A percentile compares a stretch with the other conserved stretches of the same genome.
phyloP scores from a whole-genome alignment of 2,888 invertebrate genomes.

The Troilus luridus region DNA sequence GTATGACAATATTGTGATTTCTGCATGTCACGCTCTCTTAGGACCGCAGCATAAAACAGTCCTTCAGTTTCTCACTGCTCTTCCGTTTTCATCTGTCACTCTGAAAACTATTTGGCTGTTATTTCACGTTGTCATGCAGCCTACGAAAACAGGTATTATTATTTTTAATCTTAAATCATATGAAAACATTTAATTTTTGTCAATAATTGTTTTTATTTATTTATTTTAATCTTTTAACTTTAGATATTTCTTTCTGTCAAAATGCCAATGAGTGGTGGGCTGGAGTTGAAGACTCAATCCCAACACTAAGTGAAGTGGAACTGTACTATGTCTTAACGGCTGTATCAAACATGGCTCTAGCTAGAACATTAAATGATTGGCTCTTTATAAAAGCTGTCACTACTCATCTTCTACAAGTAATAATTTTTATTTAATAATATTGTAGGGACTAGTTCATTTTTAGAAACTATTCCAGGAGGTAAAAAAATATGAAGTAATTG shows the following conservation, averaged over 20 bases:
- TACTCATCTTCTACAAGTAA: conserved; percentile 79
- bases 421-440: neutral
- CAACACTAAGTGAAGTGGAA: conserved; percentile 79
- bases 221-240: conserved; percentile 7
- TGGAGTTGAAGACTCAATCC: conserved; percentile 77
- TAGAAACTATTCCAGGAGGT: neutral
- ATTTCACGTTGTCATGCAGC: conserved; percentile 68
- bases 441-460: neutral
- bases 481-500: neutral
- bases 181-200: neutral
- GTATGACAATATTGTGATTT: conserved; percentile 80
- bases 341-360: conserved; percentile 84
- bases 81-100: conserved; percentile 78
- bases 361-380: conserved; percentile 74
- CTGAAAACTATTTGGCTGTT: conserved; percentile 76
- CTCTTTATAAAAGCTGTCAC: conserved; percentile 78
- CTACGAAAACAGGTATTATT: conserved; percentile 56
- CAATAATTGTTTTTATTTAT: neutral
- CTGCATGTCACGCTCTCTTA: conserved; percentile 79
- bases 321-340: conserved; percentile 83
- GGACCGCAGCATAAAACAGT: conserved; percentile 81
- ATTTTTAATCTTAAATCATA: neutral
- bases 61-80: conserved; percentile 85
- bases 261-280: conserved; percentile 63
- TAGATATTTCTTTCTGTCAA: conserved; percentile 41